These are phyloP conservation scores for Clupea harengus DNA, from an alignment of 2,113 vertebrate species.

Conservation along the genomic window DNA sequence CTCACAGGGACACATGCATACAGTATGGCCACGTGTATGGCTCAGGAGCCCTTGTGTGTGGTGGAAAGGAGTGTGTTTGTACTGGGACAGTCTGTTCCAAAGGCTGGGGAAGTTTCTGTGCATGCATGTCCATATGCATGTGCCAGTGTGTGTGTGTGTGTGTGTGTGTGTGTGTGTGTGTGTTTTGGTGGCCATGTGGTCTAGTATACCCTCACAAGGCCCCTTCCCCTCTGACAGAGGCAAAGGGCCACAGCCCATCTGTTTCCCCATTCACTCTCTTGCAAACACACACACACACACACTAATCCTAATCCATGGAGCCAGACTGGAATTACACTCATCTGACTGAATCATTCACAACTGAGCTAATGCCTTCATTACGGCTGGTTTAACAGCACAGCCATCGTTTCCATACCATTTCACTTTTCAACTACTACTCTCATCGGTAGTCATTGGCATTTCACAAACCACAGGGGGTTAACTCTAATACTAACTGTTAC, in stretches of 20 bases:
- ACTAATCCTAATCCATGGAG: constrained; percentile 44
- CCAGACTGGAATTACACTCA: constrained; percentile 56
- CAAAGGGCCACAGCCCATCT: neutral
- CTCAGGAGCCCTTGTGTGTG: no score
- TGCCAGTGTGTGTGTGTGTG: neutral
- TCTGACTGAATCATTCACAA: constrained; percentile 32
- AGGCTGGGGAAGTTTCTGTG: no score
- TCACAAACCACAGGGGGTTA: neutral
- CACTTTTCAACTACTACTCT: neutral
- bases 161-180: neutral
- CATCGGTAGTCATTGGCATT: neutral
- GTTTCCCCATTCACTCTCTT: constrained; percentile 9
- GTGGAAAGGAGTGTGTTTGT: no score
- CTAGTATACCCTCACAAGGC: neutral
- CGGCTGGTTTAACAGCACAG: constrained; percentile 36
- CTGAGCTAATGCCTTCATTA: constrained; percentile 59
- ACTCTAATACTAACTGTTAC: neutral
- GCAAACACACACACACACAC: neutral
- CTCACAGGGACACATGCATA: no score
- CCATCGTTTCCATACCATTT: neutral
- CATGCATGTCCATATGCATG: neutral
- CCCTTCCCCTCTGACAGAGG: neutral
- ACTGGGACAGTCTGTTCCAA: no score
- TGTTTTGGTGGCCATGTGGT: neutral
- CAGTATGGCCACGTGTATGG: neutral